phyloP scores from a whole-genome alignment of 2,888 invertebrate genomes.

The Drosophila kambysellisi region DNA sequence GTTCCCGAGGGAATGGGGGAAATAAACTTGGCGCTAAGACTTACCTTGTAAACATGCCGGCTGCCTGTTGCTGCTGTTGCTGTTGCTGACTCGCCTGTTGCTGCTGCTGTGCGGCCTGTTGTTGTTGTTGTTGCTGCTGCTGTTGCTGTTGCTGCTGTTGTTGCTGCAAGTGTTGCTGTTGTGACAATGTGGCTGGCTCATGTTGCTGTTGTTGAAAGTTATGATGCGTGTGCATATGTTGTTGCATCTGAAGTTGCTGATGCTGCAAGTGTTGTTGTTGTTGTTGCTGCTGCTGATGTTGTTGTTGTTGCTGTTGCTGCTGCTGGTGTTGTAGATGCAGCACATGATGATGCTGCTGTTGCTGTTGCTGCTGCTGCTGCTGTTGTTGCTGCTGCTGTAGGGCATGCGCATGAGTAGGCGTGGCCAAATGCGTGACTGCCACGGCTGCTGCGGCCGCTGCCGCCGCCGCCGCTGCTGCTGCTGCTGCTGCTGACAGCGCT shows the following conservation, averaged over 20 bases:
- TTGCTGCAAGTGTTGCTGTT: slow-evolving; percentile 73
- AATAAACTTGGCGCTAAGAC: slow-evolving; percentile 69
- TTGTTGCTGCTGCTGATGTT: slow-evolving; percentile 56
- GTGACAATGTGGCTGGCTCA: slow-evolving; percentile 60
- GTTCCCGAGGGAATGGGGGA: slow-evolving; percentile 2
- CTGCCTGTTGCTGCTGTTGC: slow-evolving; percentile 67
- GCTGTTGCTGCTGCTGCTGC: slow-evolving; percentile 61
- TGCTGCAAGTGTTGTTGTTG: slow-evolving; percentile 67
- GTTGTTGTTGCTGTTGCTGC: slow-evolving; percentile 17
- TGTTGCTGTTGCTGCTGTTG: slow-evolving; percentile 61
- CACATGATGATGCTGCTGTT: slow-evolving; percentile 63
- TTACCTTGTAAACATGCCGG: slow-evolving; percentile 79
- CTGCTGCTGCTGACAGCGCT: slow-evolving; percentile 51
- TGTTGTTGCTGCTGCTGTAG: slow-evolving; percentile 55
- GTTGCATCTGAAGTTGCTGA: slow-evolving; percentile 70
- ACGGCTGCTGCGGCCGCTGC: slow-evolving; percentile 53
- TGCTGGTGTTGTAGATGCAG: slow-evolving; percentile 61
- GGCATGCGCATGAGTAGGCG: slow-evolving; percentile 63
- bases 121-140: slow-evolving; percentile 61
- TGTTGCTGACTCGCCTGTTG: slow-evolving; percentile 60
- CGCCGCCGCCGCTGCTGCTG: slow-evolving; percentile 43
- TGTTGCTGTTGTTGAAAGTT: slow-evolving; percentile 71
- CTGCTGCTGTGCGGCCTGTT: slow-evolving; percentile 57
- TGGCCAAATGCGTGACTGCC: slow-evolving; percentile 59
- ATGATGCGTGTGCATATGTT: slow-evolving; percentile 73